Evolutionary conservation across 2,113 vertebrate species (phyloP).

Genomic region (Triplophysa siluroides): DNA sequence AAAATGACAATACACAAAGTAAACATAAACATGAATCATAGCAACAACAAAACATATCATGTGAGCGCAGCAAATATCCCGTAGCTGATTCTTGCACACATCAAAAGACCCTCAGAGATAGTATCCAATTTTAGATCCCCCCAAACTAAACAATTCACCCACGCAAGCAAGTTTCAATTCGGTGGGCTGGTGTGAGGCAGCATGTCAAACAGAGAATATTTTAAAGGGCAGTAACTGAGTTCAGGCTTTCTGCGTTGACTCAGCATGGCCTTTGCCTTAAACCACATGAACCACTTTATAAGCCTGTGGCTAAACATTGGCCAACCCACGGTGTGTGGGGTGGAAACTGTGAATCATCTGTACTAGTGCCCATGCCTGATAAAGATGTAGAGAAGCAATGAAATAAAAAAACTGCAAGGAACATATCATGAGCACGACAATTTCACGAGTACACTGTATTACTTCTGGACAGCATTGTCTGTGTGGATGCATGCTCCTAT

Average conservation of each 20-base stretch:
- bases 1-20: not conserved
- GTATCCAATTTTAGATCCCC: conserved; percentile 60
- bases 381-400: conserved; percentile 40
- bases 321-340: conserved; percentile 65
- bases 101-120: conserved; percentile 14
- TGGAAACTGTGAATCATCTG: conserved; percentile 73
- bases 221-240: conserved; percentile 63
- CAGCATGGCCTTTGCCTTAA: conserved; percentile 61
- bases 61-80: not conserved
- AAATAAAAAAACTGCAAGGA: conserved; percentile 13
- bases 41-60: not conserved
- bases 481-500: not conserved
- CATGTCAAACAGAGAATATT: conserved; percentile 59
- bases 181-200: conserved; percentile 65
- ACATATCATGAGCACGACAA: too few relatives aligned
- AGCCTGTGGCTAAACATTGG: conserved; percentile 65
- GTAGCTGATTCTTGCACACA: conserved; percentile 1
- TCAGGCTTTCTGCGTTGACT: conserved; percentile 69
- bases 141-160: conserved; percentile 58
- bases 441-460: not conserved
- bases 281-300: conserved; percentile 68
- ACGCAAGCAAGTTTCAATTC: conserved; percentile 62
- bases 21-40: not conserved
- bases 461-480: not conserved
- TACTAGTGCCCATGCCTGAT: conserved; percentile 46